Conservation (phyloP, 1,140 invertebrate genomes). For the Chionoecetes opilio region DNA sequence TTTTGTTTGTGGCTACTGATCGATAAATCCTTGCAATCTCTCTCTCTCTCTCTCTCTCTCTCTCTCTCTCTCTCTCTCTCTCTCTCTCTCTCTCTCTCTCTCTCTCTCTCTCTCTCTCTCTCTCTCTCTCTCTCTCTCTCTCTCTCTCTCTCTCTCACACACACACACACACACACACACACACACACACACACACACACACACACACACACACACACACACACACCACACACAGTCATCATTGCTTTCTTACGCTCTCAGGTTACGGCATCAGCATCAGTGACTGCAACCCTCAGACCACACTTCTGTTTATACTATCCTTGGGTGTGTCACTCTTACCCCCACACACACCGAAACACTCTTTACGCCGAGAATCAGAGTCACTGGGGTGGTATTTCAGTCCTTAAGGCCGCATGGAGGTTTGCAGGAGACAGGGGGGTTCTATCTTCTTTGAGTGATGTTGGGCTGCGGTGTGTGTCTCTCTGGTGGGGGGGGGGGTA, state of each 20-base stretch:
- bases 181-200: not conserved
- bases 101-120: no score
- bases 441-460: not conserved
- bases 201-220: slow-evolving; percentile 27
- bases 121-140: no score
- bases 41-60: no score
- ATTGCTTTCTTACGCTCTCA: not conserved
- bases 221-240: not conserved
- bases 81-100: no score
- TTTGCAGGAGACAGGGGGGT: slow-evolving; percentile 4
- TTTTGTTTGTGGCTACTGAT: no score
- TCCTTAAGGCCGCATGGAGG: not conserved
- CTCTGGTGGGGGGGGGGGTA: no score
- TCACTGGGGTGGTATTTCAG: not conserved
- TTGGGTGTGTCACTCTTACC: not conserved
- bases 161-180: no score
- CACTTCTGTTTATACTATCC: not conserved
- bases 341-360: not conserved
- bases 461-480: not conserved
- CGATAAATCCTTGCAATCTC: no score
- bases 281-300: not conserved
- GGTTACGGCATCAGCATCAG: not conserved
- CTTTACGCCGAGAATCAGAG: not conserved
- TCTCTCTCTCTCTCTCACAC: no score
- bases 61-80: no score